Evolutionary conservation across 1,140 invertebrate species (phyloP).

Genomic region (Aricia agestis): DNA sequence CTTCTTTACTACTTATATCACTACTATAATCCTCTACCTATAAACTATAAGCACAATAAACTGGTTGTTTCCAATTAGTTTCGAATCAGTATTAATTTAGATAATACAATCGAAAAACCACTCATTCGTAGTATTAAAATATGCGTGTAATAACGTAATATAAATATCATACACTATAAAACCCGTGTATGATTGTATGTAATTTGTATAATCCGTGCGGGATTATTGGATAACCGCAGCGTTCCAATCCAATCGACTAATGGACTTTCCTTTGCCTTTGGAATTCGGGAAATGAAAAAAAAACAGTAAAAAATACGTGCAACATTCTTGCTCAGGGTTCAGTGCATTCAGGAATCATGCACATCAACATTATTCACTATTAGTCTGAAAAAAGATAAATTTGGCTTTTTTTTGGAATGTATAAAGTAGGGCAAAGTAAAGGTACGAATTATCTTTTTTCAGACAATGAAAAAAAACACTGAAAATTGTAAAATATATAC

Average conservation of each 20-base stretch:
- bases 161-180: background rate
- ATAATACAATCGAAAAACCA: background rate
- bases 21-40: background rate
- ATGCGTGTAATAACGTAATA: constrained; percentile 17
- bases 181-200: constrained; percentile 25
- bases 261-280: constrained; percentile 57
- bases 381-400: constrained; percentile 39
- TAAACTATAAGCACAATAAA: background rate
- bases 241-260: constrained; percentile 51
- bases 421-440: no score
- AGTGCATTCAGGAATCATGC: constrained; percentile 72
- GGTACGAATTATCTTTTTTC: background rate
- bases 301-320: constrained; percentile 55
- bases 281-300: constrained; percentile 53
- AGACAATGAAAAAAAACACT: constrained; percentile 3
- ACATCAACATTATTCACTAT: constrained; percentile 57
- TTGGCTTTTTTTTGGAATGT: background rate
- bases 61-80: background rate
- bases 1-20: no score
- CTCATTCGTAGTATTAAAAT: background rate
- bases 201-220: constrained; percentile 35
- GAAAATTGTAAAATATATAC: constrained; percentile 10
- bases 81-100: background rate
- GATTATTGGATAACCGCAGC: constrained; percentile 34
- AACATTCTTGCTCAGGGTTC: constrained; percentile 64